Base-by-base conservation (phyloP, 2,888 invertebrate species). In the Eupithecia inturbata region DNA sequence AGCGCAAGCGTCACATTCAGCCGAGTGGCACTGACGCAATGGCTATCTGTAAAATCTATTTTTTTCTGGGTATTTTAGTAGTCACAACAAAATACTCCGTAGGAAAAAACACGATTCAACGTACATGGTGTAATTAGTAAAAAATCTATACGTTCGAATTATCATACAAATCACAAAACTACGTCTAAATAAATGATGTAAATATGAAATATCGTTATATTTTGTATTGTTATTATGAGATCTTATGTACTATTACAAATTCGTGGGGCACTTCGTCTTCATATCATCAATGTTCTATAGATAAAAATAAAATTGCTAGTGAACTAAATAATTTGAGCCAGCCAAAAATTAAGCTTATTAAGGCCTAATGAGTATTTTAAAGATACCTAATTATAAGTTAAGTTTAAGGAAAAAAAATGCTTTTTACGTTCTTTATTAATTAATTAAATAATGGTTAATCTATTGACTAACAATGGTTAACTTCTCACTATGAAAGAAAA, bases 201-300 rank as follows among this genome's bases (percentile, higher is more conserved):
- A 88, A 89, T 91, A 92, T 89, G 88, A 87, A 89, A 71, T 76
- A 76, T 76, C 85, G 78, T 77, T 74, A 76, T 79, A 76, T 71
- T 80, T 45, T 74, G 73, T 78, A 79, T 77, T 70, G 74, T 75
- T 85, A 84, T 82, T 80, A 80, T 84, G 87, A 87, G 89, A 87
- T 84, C 90, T 91, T 92, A 92, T 80, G 85, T 89, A 89, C 82
- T 85, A 87, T n/a, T 88, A 91, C 90, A 92, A 92, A 92, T 92
- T 92, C 92, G 91, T 91, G 91, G 91, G 91, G 92, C 90, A 92
- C 90, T 91, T 86, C 80, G 84, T 88, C 84, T 83, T 85, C 63
- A 57, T 67, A 69, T 62, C 16, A 72, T 73, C 66, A 75, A 77
- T 78, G 72, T 75, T 73, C 64, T 73, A 76, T 76, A 39, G 68